Evolutionary conservation across 2,888 invertebrate genomes (phyloP).

Genomic region (Sphaeridia pumilis): DNA sequence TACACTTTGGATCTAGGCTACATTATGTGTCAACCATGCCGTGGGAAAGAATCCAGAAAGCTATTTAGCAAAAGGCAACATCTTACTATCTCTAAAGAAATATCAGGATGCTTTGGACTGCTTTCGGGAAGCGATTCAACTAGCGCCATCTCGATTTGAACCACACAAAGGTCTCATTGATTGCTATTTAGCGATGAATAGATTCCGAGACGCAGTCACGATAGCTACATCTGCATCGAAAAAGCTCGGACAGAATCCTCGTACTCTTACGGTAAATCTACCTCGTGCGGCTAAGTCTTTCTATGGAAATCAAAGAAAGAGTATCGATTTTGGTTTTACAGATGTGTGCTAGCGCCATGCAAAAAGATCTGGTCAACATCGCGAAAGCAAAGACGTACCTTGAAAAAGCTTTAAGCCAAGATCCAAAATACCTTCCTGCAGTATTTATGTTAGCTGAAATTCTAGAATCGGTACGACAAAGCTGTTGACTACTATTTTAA

Average conservation of each 20-base stretch:
- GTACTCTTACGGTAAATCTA: conserved; percentile 56
- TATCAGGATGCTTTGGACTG: conserved; percentile 53
- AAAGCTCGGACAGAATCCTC: conserved; percentile 57
- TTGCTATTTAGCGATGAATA: conserved; percentile 55
- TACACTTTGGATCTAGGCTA: conserved; percentile 19
- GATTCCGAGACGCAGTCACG: conserved; percentile 58
- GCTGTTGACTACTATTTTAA: neutral
- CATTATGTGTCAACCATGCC: conserved; percentile 17
- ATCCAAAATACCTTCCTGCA: conserved; percentile 59
- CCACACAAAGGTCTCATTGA: conserved; percentile 66
- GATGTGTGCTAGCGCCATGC: conserved; percentile 62
- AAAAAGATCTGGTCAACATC: conserved; percentile 52
- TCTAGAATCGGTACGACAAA: conserved; percentile 46
- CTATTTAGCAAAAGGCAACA: conserved; percentile 57
- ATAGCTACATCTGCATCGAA: conserved; percentile 60
- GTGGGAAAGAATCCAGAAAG: conserved; percentile 48
- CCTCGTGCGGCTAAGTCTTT: neutral
- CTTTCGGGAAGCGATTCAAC: conserved; percentile 53
- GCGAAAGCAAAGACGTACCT: conserved; percentile 55
- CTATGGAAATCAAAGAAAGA: conserved; percentile 8
- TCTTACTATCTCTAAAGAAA: conserved; percentile 54
- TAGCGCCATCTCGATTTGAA: conserved; percentile 56
- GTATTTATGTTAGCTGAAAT: conserved; percentile 60
- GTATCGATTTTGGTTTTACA: conserved; percentile 40
- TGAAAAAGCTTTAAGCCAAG: conserved; percentile 59